These are phyloP conservation scores for Phortica okadai DNA, from an alignment of 2,888 invertebrate genomes.

Conservation along the genomic window DNA sequence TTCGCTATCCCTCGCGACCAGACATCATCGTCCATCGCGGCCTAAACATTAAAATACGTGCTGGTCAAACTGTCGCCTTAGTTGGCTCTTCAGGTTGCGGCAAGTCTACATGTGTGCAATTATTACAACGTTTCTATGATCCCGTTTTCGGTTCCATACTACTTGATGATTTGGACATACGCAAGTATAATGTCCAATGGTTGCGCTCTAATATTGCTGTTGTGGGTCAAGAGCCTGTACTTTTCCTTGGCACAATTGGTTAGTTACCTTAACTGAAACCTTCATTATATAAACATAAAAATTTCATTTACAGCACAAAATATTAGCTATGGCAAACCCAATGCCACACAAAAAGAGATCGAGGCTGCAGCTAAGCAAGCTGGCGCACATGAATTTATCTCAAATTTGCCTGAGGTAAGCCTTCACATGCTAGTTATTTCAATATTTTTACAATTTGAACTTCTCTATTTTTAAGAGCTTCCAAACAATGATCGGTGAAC, in stretches of 20 bases:
- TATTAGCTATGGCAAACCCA: constrained; percentile 85
- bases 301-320: constrained; percentile 76
- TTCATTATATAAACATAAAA: not conserved
- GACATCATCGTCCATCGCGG: constrained; percentile 85
- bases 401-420: constrained; percentile 81
- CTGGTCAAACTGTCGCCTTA: constrained; percentile 85
- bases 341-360: constrained; percentile 83
- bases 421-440: not conserved
- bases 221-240: constrained; percentile 92
- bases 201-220: constrained; percentile 87
- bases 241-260: constrained; percentile 87
- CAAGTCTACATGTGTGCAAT: constrained; percentile 88
- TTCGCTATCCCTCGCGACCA: constrained; percentile 86
- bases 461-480: constrained; percentile 79
- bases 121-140: constrained; percentile 87
- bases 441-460: not conserved
- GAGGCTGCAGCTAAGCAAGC: constrained; percentile 84
- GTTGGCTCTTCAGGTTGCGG: constrained; percentile 88
- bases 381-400: constrained; percentile 87
- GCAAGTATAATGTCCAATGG: constrained; percentile 83
- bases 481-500: constrained; percentile 86
- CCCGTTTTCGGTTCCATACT: constrained; percentile 79
- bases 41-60: constrained; percentile 80
- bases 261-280: not conserved
- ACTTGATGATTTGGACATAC: constrained; percentile 82